These are phyloP conservation scores for Ailurus styani DNA, from an alignment of 2,113 vertebrate species.

Conservation along the genomic window DNA sequence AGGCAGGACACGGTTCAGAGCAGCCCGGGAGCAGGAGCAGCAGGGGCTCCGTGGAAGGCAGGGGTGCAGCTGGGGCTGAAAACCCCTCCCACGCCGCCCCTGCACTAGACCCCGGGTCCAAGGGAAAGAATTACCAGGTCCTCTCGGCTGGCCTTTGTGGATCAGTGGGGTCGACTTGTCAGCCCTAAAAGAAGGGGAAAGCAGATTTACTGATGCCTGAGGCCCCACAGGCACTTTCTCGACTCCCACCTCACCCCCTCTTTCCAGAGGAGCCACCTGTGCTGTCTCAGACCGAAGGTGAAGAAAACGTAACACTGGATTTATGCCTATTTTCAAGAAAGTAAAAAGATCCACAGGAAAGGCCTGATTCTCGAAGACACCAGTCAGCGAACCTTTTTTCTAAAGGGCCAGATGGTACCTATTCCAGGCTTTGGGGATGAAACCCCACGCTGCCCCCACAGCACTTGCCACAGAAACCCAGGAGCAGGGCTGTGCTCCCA, in stretches of 20 bases:
- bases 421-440: background rate
- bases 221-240: accelerated
- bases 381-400: background rate
- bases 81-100: background rate
- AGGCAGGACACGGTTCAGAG: accelerated
- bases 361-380: background rate
- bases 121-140: slow-evolving; percentile 75
- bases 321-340: background rate
- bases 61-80: background rate
- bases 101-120: background rate
- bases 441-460: background rate
- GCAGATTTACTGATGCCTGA: background rate
- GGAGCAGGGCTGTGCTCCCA: accelerated
- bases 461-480: background rate
- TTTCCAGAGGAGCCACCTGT: background rate
- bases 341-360: background rate
- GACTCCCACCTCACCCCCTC: accelerated
- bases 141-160: slow-evolving; percentile 85
- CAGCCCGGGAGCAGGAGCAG: accelerated
- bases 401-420: background rate
- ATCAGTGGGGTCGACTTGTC: slow-evolving; percentile 85
- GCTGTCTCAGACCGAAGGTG: background rate
- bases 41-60: too few relatives aligned
- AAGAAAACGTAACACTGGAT: background rate
- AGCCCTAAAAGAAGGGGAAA: slow-evolving; percentile 76